Percentiles rank a stretch among this genome's conserved stretches.
phyloP scores from a whole-genome alignment of 2,113 vertebrate genomes.

The Sula dactylatra region DNA sequence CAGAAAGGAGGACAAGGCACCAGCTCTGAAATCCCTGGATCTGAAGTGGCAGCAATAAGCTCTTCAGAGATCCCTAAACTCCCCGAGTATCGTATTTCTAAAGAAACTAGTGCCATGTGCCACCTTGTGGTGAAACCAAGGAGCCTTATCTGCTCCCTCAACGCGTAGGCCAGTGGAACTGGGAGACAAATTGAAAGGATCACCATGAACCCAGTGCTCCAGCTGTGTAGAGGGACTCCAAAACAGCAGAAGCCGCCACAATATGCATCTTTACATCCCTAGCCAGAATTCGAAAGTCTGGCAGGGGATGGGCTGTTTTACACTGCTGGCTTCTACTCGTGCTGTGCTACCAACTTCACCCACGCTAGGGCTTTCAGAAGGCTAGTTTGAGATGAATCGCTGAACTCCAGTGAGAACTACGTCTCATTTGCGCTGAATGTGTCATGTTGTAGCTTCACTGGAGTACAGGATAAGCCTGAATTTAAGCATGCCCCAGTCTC shows the following conservation, averaged over 20 bases:
- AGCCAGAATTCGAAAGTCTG: background rate
- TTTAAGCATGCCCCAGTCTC: background rate
- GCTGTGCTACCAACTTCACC: background rate
- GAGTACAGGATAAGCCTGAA: background rate
- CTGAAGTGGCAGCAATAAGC: slow-evolving; percentile 20
- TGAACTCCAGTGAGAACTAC: background rate
- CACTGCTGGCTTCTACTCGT: background rate
- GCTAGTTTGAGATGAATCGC: background rate
- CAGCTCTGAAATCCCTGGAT: background rate
- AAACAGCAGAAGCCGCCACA: background rate
- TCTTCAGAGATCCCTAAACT: background rate
- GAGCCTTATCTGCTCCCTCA: background rate
- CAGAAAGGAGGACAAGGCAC: background rate
- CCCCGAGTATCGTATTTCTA: background rate
- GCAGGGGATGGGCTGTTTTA: background rate
- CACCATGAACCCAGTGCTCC: background rate
- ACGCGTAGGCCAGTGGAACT: background rate
- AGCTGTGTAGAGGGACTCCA: background rate
- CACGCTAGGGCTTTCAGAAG: background rate
- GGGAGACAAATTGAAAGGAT: background rate
- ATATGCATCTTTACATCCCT: background rate
- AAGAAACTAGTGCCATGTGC: slow-evolving; percentile 20
- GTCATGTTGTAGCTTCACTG: background rate
- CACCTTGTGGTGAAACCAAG: slow-evolving; percentile 64
- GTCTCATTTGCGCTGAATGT: background rate